Conservation (phyloP, 2,797 vertebrate species). For the Austrolebias charrua region DNA sequence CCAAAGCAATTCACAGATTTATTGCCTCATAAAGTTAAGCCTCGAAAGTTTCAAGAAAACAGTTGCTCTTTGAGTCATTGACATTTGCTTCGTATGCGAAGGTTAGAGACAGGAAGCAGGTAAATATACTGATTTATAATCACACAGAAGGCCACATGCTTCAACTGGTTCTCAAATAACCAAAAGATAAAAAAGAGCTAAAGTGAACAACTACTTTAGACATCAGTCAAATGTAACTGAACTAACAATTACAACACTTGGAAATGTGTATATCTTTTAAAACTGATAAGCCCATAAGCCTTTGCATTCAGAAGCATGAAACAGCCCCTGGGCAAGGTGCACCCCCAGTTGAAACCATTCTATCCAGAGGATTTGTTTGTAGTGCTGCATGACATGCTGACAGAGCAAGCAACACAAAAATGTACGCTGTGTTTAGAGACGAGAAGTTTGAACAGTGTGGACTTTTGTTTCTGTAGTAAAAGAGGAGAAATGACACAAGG, state of each 20-base stretch:
- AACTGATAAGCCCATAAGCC: not conserved
- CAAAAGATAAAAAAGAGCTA: not conserved
- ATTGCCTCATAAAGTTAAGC: conserved; percentile 1
- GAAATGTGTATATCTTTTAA: not conserved
- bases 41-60: not conserved
- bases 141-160: not conserved
- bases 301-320: not conserved
- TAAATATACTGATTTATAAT: not conserved
- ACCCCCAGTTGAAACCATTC: not conserved
- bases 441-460: not conserved
- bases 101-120: not conserved
- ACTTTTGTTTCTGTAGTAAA: not conserved
- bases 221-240: not conserved
- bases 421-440: not conserved
- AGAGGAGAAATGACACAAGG: not conserved
- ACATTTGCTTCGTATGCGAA: not conserved
- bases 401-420: not conserved
- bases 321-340: not conserved
- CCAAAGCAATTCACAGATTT: conserved; percentile 6
- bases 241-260: not conserved
- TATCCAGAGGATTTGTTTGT: not conserved
- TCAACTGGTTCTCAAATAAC: not conserved
- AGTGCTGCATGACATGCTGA: not conserved
- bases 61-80: not conserved
- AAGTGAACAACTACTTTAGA: not conserved